Evolutionary conservation across 2,113 vertebrate genomes (phyloP).

Genomic region (Tenebrosternarchus preto): DNA sequence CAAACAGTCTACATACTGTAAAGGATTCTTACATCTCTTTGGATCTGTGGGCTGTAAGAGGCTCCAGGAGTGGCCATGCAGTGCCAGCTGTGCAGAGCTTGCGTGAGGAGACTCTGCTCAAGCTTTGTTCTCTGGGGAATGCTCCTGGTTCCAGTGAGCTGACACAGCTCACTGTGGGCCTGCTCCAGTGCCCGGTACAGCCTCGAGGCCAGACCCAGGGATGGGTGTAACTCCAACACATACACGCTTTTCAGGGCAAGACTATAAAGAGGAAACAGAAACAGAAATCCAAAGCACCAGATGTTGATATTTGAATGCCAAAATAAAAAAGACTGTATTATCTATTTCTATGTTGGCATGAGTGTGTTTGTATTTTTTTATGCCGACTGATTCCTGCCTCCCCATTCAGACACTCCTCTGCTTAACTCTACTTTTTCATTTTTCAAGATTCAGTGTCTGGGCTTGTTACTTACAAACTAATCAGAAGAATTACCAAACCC

Average conservation of each 20-base stretch:
- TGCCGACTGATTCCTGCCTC: neutral
- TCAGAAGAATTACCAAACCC: no score
- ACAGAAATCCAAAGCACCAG: neutral
- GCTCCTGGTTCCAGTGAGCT: slow-evolving; percentile 55
- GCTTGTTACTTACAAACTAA: no score
- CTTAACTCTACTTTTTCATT: no score
- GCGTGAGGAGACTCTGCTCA: slow-evolving; percentile 64
- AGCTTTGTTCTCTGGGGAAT: slow-evolving; percentile 57
- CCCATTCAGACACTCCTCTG: no score
- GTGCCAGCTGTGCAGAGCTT: slow-evolving; percentile 67
- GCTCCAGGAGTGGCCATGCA: slow-evolving; percentile 54
- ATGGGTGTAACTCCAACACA: slow-evolving; percentile 78
- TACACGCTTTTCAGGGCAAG: slow-evolving; percentile 67
- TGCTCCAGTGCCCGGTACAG: slow-evolving; percentile 64
- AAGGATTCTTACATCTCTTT: slow-evolving; percentile 66
- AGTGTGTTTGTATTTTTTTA: neutral
- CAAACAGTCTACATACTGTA: neutral
- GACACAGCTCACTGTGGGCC: slow-evolving; percentile 68
- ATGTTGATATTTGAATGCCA: neutral
- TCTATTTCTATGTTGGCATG: neutral
- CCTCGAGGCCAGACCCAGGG: slow-evolving; percentile 66
- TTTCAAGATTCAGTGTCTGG: no score
- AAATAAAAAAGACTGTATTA: neutral
- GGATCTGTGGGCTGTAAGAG: slow-evolving; percentile 68
- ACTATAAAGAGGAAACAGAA: slow-evolving; percentile 54